Evolutionary conservation across 2,797 vertebrate species (phyloP).

Genomic region (Ptychobarbus kaznakovi): DNA sequence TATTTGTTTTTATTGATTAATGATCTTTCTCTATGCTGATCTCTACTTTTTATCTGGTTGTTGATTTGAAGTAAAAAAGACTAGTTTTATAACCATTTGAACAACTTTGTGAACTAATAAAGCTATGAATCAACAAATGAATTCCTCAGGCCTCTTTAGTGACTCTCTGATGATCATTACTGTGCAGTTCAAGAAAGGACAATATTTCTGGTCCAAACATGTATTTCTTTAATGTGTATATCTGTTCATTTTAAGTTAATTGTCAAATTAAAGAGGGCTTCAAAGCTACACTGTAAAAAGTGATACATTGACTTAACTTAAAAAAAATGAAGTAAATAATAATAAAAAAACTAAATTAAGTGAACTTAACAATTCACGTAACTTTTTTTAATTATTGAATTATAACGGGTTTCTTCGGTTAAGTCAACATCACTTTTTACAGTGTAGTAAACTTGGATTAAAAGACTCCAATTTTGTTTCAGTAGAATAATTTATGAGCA

Average conservation of each 20-base stretch:
- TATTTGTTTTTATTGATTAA: conserved; percentile 35
- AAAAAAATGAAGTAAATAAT: no score
- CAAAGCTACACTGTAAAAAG: neutral
- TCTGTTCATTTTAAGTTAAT: neutral
- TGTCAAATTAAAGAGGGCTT: neutral
- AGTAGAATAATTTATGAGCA: neutral
- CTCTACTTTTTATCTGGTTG: conserved; percentile 57
- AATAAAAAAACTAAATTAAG: no score
- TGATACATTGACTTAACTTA: no score
- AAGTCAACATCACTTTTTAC: no score
- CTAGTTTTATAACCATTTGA: conserved; percentile 70
- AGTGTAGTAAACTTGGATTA: no score
- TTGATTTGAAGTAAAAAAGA: conserved; percentile 56
- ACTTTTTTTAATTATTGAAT: no score
- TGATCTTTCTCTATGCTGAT: neutral
- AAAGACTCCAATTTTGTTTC: neutral
- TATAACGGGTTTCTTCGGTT: no score
- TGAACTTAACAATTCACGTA: no score
- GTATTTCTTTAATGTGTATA: neutral
- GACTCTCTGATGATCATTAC: neutral
- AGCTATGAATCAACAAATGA: conserved; percentile 59
- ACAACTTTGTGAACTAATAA: conserved; percentile 76
- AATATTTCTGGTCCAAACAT: neutral
- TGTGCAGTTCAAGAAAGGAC: neutral
- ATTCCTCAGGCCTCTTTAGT: neutral